Evolutionary conservation across 2,797 vertebrate species (phyloP), one percentile per base, ranked within the genome.

Genomic region (Gymnopithys bicolor): DNA sequence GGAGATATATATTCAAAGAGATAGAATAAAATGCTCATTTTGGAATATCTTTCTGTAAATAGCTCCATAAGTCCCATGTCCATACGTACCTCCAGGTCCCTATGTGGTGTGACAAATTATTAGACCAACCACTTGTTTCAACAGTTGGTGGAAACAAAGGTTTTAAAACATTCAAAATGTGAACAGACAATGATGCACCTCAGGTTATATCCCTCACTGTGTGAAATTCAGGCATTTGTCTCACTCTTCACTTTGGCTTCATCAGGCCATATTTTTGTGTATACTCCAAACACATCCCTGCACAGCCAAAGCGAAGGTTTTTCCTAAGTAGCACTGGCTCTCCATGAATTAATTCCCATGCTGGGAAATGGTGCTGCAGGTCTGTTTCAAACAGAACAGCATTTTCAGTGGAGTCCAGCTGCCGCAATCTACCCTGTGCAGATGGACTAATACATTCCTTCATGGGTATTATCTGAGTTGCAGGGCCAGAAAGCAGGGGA

Each of bases 381-480:
- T 79, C 56, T 49, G 19, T 53, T 74, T 88, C 93, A 66, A 85
- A 92, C 32, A 71, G 24, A 93, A 69, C 0, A 0, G 60, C 4
- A 4, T 24, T 69, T 96, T 79, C 95, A 85, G 69, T 2, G 0
- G 87, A 78, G 83, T 82, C 84, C 86, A 84, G 93, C 90, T 94
- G 93, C 77, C 13, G 18, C 49, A 79, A 86, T 82, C 95, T 84
- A 84, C 85, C 92, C 82, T 7, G 3, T 75, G 67, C 84, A 96
- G 86, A 87, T 55, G 64, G 86, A 78, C 88, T 91, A 83, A 90
- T 28, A 41, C 90, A 66, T 83, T 92, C 84, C 84, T 94, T 84
- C 78, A 82, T 2, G 71, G 80, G 53, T 78, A 63, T 93, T 89
- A 87, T 90, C 80, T 27, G 69, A 93, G 71, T 68, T 39, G 43